Evolutionary conservation across 2,113 vertebrate genomes (phyloP), one percentile per base, ranked within the genome.

Genomic region (Protobothrops flavoviridis): DNA sequence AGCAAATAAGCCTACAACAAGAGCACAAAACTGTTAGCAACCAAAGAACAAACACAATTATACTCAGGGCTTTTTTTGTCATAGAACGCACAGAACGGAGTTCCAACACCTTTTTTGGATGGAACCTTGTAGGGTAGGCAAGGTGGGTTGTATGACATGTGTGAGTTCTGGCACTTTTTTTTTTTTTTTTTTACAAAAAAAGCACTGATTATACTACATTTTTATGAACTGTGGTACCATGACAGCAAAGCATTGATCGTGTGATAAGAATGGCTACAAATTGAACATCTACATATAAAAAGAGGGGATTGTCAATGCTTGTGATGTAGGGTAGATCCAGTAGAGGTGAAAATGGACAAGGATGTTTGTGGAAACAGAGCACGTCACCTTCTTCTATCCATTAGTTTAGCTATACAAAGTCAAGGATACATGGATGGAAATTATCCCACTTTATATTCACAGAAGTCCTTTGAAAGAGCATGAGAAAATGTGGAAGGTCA

Each of bases 41-140:
- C 74, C 74, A 90, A 90, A 94, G 48, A 92, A 56, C 88, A 92
- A 92, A 90, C 56, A 94, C 48, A 56, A 90, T 90, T 24, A 39
- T 45, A 85, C 61, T 91, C 45, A 45, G 45, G 45, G 45, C 45
- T 45, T 45, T 45, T 45, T 45, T 45, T 45, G 45, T 45, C 45
- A 45, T 45, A 45, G 45, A 45, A 45, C 45, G 45, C 45, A 4
- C 45, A 45, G 45, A 45, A 45, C 0, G 45, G 45, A 45, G 4
- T 45, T 45, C 45, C 45, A 5, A 4, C 45, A 45, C 5, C 45
- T 45, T 45, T 45, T 45, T 45, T 45, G 45, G 4, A 45, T 45
- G 45, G 45, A 45, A 45, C 45, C 45, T 45, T 45, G 45, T 45
- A 45, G 45, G 45, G 45, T 45, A 45, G 45, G 45, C 45, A 45